Percentiles rank a stretch among this genome's conserved stretches.
Conservation (phyloP, 1,140 invertebrate species). For the Melanaphis sacchari region DNA sequence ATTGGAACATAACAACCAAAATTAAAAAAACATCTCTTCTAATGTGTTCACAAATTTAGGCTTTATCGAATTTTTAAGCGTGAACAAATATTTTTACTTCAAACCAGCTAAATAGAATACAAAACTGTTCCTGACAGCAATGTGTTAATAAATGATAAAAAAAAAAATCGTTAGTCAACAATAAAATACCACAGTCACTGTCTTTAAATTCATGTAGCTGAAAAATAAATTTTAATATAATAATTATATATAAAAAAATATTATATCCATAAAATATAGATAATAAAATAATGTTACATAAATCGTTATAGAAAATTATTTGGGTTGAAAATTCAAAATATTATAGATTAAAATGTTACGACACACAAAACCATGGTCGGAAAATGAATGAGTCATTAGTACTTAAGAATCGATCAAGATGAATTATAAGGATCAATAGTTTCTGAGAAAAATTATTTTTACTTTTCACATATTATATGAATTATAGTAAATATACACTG, state of each 20-base stretch:
- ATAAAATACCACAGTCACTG: no score
- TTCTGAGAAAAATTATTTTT: neutral
- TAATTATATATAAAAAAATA: no score
- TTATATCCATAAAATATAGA: neutral
- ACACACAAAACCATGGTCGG: neutral
- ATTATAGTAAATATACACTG: no score
- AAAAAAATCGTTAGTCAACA: no score
- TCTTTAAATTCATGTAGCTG: no score
- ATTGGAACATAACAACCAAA: no score
- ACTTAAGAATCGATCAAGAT: neutral
- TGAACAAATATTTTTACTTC: neutral
- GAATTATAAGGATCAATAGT: neutral
- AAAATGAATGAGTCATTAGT: neutral
- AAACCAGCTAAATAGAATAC: no score
- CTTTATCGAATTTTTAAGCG: neutral
- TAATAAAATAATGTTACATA: neutral
- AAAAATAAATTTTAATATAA: no score
- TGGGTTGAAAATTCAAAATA: neutral
- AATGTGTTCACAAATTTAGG: neutral
- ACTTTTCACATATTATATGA: neutral
- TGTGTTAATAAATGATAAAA: no score
- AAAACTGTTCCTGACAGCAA: no score
- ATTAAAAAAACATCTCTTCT: neutral
- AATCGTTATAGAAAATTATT: neutral
- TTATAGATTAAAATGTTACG: neutral